Conservation (phyloP, 2,797 vertebrate genomes). For the Coendou prehensilis region DNA sequence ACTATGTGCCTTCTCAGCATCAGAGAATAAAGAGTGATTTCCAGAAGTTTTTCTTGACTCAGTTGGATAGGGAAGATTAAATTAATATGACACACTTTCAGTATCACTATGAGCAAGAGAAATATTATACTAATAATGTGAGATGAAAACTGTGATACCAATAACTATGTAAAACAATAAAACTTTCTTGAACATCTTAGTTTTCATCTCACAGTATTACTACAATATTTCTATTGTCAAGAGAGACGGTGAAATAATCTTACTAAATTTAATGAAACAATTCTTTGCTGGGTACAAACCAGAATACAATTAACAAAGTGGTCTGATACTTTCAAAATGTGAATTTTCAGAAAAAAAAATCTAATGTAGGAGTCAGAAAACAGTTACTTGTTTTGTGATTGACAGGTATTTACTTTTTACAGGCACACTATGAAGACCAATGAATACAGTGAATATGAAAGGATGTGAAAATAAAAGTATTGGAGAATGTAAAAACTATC, state of each 20-base stretch:
- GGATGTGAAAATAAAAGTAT: background rate
- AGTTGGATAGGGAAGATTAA: background rate
- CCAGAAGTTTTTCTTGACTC: constrained; percentile 47
- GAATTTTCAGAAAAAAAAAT: background rate
- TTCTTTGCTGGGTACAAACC: background rate
- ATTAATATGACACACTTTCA: constrained; percentile 27
- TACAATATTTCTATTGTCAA: background rate
- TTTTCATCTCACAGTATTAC: background rate
- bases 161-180: constrained; percentile 68
- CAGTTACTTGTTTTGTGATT: background rate
- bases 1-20: background rate
- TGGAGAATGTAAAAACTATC: background rate
- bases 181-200: constrained; percentile 62
- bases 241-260: constrained; percentile 29
- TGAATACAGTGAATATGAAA: background rate
- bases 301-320: background rate
- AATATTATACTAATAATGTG: constrained; percentile 28
- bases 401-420: background rate
- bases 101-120: background rate
- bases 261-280: background rate
- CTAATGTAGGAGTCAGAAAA: background rate
- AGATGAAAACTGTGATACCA: constrained; percentile 15
- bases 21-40: background rate
- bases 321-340: background rate
- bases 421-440: background rate